These are phyloP conservation scores for Irena cyanogastra DNA, from an alignment of 2,113 vertebrate genomes.

Conservation along the genomic window DNA sequence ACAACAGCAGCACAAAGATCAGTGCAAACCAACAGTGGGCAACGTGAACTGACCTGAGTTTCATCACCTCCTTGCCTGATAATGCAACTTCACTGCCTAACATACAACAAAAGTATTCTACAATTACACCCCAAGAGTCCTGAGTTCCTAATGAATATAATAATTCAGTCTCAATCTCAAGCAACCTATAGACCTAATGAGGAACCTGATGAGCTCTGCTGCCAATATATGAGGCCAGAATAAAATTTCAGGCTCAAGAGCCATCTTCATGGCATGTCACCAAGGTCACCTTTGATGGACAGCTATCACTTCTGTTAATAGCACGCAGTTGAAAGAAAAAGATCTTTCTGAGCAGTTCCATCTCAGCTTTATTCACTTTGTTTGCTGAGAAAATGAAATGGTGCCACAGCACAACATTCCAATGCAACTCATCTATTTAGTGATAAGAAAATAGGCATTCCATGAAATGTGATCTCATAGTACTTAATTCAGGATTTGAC, in stretches of 20 bases:
- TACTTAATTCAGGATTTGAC: not conserved
- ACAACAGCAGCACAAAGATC: not conserved
- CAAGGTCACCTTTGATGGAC: not conserved
- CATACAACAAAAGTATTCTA: not conserved
- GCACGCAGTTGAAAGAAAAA: not conserved
- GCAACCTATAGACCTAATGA: not conserved
- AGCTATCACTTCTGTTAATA: not conserved
- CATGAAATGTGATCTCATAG: not conserved
- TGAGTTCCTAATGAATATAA: not conserved
- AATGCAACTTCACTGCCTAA: not conserved
- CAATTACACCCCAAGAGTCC: not conserved
- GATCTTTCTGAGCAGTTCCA: not conserved
- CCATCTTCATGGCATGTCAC: not conserved
- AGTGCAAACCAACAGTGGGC: not conserved
- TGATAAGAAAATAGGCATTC: not conserved
- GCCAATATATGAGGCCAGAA: accelerated
- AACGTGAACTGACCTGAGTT: not conserved
- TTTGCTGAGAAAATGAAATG: not conserved
- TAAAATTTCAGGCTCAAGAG: not conserved
- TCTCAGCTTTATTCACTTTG: not conserved
- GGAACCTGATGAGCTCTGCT: not conserved
- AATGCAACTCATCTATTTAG: not conserved
- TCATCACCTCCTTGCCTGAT: not conserved
- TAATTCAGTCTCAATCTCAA: not conserved
- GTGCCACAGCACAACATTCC: not conserved